A percentile compares a stretch with the other conserved stretches of the same genome.
These are phyloP conservation scores for Aphaenogaster rudis DNA, from an alignment of 1,140 invertebrate genomes.

Conservation along the genomic window DNA sequence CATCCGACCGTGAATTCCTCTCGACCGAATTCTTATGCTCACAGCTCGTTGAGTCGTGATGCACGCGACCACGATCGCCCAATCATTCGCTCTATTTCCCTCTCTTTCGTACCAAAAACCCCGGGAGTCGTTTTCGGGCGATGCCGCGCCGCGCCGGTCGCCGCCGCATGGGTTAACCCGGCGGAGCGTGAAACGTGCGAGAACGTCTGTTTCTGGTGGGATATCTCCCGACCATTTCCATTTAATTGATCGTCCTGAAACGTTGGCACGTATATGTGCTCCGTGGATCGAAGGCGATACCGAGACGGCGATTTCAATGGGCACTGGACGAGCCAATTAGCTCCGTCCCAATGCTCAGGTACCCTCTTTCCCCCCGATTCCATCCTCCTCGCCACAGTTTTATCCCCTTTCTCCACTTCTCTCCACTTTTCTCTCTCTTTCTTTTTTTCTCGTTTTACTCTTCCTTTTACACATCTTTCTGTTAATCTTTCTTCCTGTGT, in stretches of 20 bases:
- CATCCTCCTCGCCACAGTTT: slow-evolving; percentile 23
- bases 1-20: slow-evolving; percentile 34
- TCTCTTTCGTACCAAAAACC: slow-evolving; percentile 40
- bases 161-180: slow-evolving; percentile 39
- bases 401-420: neutral
- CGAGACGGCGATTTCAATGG: slow-evolving; percentile 77
- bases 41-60: slow-evolving; percentile 45
- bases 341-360: slow-evolving; percentile 81
- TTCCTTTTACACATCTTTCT: slow-evolving; percentile 19
- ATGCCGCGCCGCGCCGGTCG: neutral
- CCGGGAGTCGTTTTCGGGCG: slow-evolving; percentile 48
- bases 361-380: slow-evolving; percentile 65
- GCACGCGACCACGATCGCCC: slow-evolving; percentile 53
- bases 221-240: slow-evolving; percentile 82
- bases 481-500: slow-evolving; percentile 43
- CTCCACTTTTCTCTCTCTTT: neutral
- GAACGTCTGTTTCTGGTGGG: slow-evolving; percentile 79
- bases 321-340: slow-evolving; percentile 82
- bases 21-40: slow-evolving; percentile 22
- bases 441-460: neutral
- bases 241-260: slow-evolving; percentile 83
- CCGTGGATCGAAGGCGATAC: slow-evolving; percentile 77
- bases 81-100: slow-evolving; percentile 46
- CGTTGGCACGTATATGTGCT: slow-evolving; percentile 74
- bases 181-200: slow-evolving; percentile 72